Conservation (phyloP, 2,888 invertebrate genomes). For the Schizaphis graminum region DNA sequence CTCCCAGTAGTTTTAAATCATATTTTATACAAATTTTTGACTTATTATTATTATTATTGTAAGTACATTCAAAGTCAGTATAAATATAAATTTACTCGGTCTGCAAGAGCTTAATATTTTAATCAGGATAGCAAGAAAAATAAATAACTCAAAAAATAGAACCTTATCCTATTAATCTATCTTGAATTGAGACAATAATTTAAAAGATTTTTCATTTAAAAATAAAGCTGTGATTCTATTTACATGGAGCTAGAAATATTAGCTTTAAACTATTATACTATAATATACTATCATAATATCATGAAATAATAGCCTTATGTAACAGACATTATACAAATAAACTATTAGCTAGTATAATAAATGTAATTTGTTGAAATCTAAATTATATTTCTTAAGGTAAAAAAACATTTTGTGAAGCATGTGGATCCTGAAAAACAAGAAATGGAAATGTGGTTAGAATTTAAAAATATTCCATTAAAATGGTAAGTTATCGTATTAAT, state of each 20-base stretch:
- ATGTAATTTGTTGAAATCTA: not conserved
- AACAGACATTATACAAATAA: not conserved
- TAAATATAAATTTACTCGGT: not conserved
- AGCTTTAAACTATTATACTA: not conserved
- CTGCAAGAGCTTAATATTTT: not conserved
- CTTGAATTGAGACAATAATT: not conserved
- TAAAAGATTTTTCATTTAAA: not conserved
- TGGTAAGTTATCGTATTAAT: slow-evolving; percentile 74
- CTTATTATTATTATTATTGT: not conserved
- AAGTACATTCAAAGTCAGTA: not conserved
- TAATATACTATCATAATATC: too few species aligned
- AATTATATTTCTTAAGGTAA: slow-evolving; percentile 75
- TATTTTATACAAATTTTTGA: not conserved
- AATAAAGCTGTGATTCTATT: not conserved
- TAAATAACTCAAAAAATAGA: not conserved
- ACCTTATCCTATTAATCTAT: not conserved
- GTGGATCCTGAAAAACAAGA: slow-evolving; percentile 86
- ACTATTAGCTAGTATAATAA: not conserved
- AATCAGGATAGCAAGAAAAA: not conserved
- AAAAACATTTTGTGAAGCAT: slow-evolving; percentile 88
- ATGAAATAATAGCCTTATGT: not conserved
- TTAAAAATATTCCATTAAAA: slow-evolving; percentile 90
- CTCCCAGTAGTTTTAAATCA: not conserved
- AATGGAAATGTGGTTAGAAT: slow-evolving; percentile 95
- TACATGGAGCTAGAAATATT: not conserved